phyloP scores from a whole-genome alignment of 2,888 invertebrate genomes.

The Tribolium freemani region DNA sequence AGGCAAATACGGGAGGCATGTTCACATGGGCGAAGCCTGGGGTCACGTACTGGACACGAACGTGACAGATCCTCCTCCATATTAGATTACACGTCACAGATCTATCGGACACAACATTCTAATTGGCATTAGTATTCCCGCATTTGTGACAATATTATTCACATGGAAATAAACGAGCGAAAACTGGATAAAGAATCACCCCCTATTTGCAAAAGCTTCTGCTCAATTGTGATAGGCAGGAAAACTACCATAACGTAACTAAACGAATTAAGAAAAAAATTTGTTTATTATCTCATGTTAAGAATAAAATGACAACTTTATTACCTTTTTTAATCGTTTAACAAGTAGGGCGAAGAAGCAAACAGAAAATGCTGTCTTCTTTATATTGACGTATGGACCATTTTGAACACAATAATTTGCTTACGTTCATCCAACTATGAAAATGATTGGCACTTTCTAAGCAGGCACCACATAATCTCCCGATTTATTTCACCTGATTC shows the following conservation, averaged over 20 bases:
- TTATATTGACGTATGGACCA: neutral
- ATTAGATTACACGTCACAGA: constrained; percentile 66
- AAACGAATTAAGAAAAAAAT: too few relatives aligned
- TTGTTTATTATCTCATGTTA: too few relatives aligned
- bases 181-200: neutral
- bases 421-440: neutral
- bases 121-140: constrained; percentile 56
- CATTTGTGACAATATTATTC: constrained; percentile 47
- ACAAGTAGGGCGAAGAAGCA: too few relatives aligned
- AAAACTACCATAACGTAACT: too few relatives aligned
- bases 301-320: too few relatives aligned
- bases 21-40: constrained; percentile 65
- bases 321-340: too few relatives aligned
- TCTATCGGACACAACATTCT: constrained; percentile 56
- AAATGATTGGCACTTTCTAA: neutral
- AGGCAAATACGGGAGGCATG: constrained; percentile 61
- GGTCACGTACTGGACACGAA: constrained; percentile 67
- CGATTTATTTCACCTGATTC: neutral
- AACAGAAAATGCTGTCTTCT: too few relatives aligned
- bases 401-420: neutral
- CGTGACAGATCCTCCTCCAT: constrained; percentile 68
- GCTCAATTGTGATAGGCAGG: too few relatives aligned
- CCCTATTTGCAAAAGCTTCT: neutral
- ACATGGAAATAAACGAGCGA: constrained; percentile 30
- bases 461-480: neutral